Evolutionary conservation across 2,113 vertebrate species (phyloP), one percentile per base, ranked within the genome.

Genomic region (Otis tarda): DNA sequence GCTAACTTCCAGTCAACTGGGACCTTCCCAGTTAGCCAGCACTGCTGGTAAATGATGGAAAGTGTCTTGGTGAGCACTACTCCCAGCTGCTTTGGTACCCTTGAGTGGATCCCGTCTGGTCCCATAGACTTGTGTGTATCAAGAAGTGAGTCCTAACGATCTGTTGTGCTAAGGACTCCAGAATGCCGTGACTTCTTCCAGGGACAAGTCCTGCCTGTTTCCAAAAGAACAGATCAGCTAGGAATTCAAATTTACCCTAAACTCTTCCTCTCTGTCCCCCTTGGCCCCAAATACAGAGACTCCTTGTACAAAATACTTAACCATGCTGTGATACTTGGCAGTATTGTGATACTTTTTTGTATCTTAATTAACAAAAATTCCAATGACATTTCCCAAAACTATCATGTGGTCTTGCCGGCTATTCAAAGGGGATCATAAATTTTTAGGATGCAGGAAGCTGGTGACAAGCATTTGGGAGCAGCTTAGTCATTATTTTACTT

Each of bases 261-360:
- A 30, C 1, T 0, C 3, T 60, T 83, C 14, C 39, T 2, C 3
- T 64, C 43, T 78, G 23, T 52, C 4, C 5, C 19, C 9, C 2
- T 13, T 9, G 2, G 4, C 16, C 5, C 5, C 25, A 81, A 43
- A 67, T 3, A 47, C 9, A 55, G 10, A 4, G 12, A 2, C 0
- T 49, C 8, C 10, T 43, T 33, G 10, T 30, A 60, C 9, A 68
- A 71, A 71, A 43, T 33, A 47, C 4, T 35, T 37, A 53, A 67
- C 15, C 10, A 12, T 47, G 37, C 5, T 59, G 6, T 33, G 39
- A 45, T 23, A 23, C 8, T 56, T 45, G 5, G 10, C 3, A 5
- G 20, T 15, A 37, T 19, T 50, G 12, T 55, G 6, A 49, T 35
- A 19, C 2, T 13, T n/a, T 31, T 56, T 9, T 37, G 5, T 15